Conservation (phyloP, 2,888 invertebrate genomes). For the Epicampocera succincta region DNA sequence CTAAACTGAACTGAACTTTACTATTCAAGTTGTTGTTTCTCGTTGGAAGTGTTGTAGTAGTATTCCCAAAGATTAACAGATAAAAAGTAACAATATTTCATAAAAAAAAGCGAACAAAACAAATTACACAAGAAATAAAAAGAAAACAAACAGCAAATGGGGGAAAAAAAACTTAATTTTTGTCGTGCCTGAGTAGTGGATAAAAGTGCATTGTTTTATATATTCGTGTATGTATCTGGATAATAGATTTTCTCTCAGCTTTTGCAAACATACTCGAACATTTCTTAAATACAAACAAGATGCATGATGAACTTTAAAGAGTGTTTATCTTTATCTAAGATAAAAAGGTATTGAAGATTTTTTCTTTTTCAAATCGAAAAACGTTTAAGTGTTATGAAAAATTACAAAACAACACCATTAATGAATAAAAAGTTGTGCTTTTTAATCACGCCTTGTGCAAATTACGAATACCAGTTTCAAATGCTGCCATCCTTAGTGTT, state of each 20-base stretch:
- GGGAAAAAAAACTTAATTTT: conserved; percentile 11
- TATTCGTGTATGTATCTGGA: conserved; percentile 46
- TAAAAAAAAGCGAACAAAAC: conserved; percentile 39
- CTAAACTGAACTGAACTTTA: conserved; percentile 52
- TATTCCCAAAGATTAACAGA: conserved; percentile 58
- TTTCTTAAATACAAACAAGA: background rate
- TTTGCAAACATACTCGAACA: conserved; percentile 5
- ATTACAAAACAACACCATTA: background rate
- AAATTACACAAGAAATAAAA: conserved; percentile 32
- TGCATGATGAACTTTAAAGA: conserved; percentile 42
- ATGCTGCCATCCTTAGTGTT: conserved; percentile 41
- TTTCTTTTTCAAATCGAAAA: conserved; percentile 11
- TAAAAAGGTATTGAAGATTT: conserved; percentile 4
- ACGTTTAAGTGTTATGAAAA: conserved; percentile 12
- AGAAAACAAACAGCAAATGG: background rate
- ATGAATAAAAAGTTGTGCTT: conserved; percentile 5
- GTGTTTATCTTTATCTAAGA: conserved; percentile 32
- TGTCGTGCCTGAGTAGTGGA: conserved; percentile 10
- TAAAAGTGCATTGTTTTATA: conserved; percentile 48
- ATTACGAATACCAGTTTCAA: background rate
- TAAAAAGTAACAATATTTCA: conserved; percentile 54
- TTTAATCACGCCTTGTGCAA: background rate
- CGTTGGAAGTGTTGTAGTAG: conserved; percentile 39
- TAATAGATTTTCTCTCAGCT: conserved; percentile 37
- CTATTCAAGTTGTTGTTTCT: conserved; percentile 52